Evolutionary conservation across 2,888 invertebrate genomes (phyloP), one percentile per base, ranked within the genome.

Genomic region (Cheilosia urbana): DNA sequence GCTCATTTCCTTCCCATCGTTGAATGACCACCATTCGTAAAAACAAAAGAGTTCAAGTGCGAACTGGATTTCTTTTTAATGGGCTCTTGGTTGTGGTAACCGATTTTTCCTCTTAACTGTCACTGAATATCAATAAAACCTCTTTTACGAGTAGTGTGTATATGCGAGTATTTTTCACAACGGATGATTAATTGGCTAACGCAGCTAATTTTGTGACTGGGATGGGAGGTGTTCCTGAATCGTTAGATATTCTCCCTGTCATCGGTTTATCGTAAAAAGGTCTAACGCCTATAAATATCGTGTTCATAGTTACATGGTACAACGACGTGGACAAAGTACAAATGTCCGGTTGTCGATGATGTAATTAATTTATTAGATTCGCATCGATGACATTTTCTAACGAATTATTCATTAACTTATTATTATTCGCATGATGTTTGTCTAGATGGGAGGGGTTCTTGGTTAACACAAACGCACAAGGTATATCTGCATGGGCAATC

Each of bases 281-380:
- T 60, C 34, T 42, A 53, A 68, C 34, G 53, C 45, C 51, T 69
- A 45, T 34, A 42, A 40, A 30, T 51, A 30, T 15, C 24, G 30
- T 27, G 62, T 9, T 57, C 57, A 47, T 57, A 13, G 17, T 27
- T 62, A 63, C 30, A 69, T 4, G 24, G n/a, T 62, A 63, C 30
- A 69, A 47, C 37, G 65, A 71, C 63, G 47, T 60, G 45, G 63
- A 71, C 75, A 84, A 79, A 75, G 58, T 75, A 69, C 63, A 78
- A 57, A 84, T 60, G 80, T 84, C 75, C 84, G 80, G 65, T 71
- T 75, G 68, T 65, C 60, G 51, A 19, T 79, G 58, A 66, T 65
- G 80, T 80, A 84, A 84, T 80, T 84, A 84, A 80, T 80, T 76
- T 84, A 76, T 84, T 60, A 66, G 65, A 71, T 66, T n/a, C 60